A percentile compares a stretch with the other conserved stretches of the same genome.
phyloP scores from a whole-genome alignment of 2,888 invertebrate species.

The Drosophila longiperda region DNA sequence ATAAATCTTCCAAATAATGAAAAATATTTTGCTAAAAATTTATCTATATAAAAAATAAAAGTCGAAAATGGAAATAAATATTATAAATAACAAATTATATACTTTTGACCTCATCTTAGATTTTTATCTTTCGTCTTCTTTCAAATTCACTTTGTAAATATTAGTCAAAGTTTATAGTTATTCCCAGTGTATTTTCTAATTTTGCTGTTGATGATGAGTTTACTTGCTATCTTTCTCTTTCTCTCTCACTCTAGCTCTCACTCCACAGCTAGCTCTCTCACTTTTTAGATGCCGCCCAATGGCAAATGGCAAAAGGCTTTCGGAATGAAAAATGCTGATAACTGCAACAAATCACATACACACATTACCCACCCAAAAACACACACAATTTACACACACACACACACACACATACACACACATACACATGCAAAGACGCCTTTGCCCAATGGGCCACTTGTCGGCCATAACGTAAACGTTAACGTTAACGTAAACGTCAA shows the following conservation, averaged over 20 bases:
- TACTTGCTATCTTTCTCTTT: slow-evolving; percentile 18
- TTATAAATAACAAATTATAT: fast-evolving
- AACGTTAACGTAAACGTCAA: slow-evolving; percentile 30
- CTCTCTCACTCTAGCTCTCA: not conserved
- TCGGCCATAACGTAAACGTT: slow-evolving; percentile 19
- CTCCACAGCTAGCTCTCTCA: not conserved
- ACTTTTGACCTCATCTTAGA: not conserved
- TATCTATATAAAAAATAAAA: not conserved
- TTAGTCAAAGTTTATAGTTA: not conserved
- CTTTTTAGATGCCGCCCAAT: slow-evolving; percentile 12
- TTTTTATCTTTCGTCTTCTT: not conserved
- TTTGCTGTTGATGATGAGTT: slow-evolving; percentile 48
- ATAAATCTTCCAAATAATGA: not conserved
- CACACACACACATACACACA: slow-evolving; percentile 36
- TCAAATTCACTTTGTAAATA: not conserved
- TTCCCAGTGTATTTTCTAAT: slow-evolving; percentile 5
- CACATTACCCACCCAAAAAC: slow-evolving; percentile 46
- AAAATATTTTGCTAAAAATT: no score
- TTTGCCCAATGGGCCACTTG: slow-evolving; percentile 40
- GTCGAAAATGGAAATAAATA: not conserved
- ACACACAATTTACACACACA: slow-evolving; percentile 26
- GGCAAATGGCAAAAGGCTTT: slow-evolving; percentile 54
- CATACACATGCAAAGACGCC: slow-evolving; percentile 26
- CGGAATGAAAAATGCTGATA: slow-evolving; percentile 75
- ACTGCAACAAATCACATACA: slow-evolving; percentile 70